A percentile compares a stretch with the other conserved stretches of the same genome.
Evolutionary conservation across 2,888 invertebrate species (phyloP).

Genomic region (Apeira syringaria): DNA sequence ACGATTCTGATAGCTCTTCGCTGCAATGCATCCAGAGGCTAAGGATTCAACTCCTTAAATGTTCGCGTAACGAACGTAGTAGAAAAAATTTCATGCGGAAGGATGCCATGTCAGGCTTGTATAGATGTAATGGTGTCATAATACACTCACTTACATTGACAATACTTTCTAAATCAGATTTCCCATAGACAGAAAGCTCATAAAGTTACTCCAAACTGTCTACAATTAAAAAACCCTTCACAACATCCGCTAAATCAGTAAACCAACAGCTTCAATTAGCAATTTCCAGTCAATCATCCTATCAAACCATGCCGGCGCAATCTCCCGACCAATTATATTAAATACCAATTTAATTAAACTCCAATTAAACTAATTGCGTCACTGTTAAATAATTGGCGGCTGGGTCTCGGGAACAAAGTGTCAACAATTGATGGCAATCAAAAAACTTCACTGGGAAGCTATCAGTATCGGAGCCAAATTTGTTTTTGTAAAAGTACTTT

Average conservation of each 20-base stretch:
- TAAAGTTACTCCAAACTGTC: constrained; percentile 17
- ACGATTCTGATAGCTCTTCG: no score
- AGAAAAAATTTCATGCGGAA: no score
- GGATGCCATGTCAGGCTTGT: no score
- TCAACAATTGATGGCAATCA: constrained; percentile 22
- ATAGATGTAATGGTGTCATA: no score
- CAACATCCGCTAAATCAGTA: constrained; percentile 24
- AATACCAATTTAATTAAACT: constrained; percentile 28
- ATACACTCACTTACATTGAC: background rate
- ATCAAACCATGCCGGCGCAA: constrained; percentile 32
- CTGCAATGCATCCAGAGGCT: no score
- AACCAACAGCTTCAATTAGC: constrained; percentile 22
- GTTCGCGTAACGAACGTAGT: no score
- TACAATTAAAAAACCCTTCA: constrained; percentile 25
- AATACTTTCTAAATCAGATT: constrained; percentile 17
- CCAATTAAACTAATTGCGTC: constrained; percentile 28
- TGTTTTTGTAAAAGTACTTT: background rate
- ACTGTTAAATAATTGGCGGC: constrained; percentile 14
- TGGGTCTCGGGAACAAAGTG: constrained; percentile 14
- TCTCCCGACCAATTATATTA: constrained; percentile 28
- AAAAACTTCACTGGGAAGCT: constrained; percentile 1
- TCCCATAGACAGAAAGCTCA: constrained; percentile 19
- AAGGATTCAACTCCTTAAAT: no score
- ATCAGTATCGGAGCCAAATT: background rate
- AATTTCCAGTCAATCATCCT: constrained; percentile 34